phyloP scores from a whole-genome alignment of 2,113 vertebrate genomes.

The Gallinago jamesoni region DNA sequence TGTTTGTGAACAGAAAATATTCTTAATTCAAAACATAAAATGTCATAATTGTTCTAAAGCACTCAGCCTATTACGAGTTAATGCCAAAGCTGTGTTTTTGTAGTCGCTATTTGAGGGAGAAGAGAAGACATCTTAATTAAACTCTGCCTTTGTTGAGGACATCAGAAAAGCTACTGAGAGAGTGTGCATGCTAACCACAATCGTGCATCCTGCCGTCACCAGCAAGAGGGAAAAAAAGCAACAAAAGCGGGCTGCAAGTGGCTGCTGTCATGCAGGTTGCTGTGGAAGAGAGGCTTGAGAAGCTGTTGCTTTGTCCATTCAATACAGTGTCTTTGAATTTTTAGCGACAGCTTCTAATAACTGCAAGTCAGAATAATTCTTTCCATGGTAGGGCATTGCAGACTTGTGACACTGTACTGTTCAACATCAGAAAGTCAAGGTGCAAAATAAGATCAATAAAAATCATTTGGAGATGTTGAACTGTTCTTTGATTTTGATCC shows the following conservation, averaged over 20 bases:
- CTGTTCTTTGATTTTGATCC: background rate
- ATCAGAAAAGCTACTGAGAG: background rate
- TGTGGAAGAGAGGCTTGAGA: background rate
- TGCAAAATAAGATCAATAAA: background rate
- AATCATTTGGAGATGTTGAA: background rate
- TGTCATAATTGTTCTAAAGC: background rate
- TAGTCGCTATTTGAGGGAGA: background rate
- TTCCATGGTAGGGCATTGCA: background rate
- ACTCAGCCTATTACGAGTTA: background rate
- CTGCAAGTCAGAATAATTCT: background rate
- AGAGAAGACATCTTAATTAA: conserved; percentile 27
- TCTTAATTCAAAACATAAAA: background rate
- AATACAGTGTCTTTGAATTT: background rate
- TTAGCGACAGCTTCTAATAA: background rate
- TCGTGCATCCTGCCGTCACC: background rate
- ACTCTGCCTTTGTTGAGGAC: background rate
- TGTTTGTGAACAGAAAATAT: background rate
- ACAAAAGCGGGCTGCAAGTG: background rate
- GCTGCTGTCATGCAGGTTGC: background rate
- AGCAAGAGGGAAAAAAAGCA: background rate
- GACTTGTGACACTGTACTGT: background rate
- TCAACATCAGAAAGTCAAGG: background rate
- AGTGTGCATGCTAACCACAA: background rate
- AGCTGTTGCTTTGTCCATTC: background rate
- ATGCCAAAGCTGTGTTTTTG: background rate